phyloP scores from a whole-genome alignment of 2,888 invertebrate genomes.

The Bombylius major region DNA sequence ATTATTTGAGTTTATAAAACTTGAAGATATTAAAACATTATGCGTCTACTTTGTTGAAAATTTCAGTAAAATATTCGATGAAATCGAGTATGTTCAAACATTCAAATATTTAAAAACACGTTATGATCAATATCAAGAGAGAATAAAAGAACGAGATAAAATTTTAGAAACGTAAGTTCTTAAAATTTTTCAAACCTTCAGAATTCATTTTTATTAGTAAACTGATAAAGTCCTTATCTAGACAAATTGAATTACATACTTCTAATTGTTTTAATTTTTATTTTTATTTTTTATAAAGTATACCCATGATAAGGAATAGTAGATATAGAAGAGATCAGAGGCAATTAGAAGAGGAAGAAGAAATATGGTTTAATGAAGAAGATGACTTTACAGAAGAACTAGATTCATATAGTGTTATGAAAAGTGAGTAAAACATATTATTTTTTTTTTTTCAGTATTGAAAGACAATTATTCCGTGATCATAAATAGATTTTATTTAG shows the following conservation, averaged over 20 bases:
- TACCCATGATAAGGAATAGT: conserved; percentile 56
- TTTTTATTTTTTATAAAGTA: conserved; percentile 15
- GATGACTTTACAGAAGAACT: conserved; percentile 78
- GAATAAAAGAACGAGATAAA: conserved; percentile 75
- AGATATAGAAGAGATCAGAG: conserved; percentile 86
- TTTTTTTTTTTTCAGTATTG: neutral
- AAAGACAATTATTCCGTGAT: no score
- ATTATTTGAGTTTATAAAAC: conserved; percentile 96
- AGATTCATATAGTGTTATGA: conserved; percentile 36
- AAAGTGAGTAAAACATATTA: conserved; percentile 28
- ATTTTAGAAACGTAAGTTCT: conserved; percentile 51
- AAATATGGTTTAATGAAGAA: conserved; percentile 98
- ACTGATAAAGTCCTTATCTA: no score
- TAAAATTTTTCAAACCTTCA: neutral
- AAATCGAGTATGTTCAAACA: conserved; percentile 95
- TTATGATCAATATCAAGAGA: conserved; percentile 86
- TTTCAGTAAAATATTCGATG: conserved; percentile 87
- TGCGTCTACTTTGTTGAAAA: conserved; percentile 92
- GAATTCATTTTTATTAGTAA: neutral
- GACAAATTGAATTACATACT: neutral
- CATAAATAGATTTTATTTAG: no score
- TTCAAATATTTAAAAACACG: conserved; percentile 82
- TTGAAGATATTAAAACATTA: conserved; percentile 81
- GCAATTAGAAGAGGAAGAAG: conserved; percentile 92
- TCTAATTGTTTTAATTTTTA: neutral